Conservation (phyloP, 2,113 vertebrate genomes). For the Brachyhypopomus gauderio region DNA sequence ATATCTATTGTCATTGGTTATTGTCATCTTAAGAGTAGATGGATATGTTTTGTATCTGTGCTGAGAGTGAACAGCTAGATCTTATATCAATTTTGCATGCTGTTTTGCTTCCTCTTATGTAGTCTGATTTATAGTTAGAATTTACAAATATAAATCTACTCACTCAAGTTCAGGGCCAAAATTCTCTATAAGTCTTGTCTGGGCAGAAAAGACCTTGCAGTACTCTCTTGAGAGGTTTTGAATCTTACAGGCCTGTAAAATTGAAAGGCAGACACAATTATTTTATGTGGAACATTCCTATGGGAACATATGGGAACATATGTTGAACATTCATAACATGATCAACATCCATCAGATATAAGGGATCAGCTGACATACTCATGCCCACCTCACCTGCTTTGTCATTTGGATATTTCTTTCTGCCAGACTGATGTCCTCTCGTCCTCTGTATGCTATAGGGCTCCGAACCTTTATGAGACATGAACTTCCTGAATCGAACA, state of each 20-base stretch:
- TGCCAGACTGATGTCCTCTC: slow-evolving; percentile 82
- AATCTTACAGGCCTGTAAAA: slow-evolving; percentile 87
- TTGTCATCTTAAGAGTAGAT: not conserved
- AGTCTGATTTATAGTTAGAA: not conserved
- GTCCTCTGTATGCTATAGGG: slow-evolving; percentile 87
- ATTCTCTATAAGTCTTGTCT: slow-evolving; percentile 79
- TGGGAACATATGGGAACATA: no score
- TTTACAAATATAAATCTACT: slow-evolving; percentile 62
- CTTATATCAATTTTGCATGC: no score
- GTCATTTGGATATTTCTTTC: slow-evolving; percentile 90
- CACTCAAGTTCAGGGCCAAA: slow-evolving; percentile 89
- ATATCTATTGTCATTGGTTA: not conserved
- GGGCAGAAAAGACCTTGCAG: slow-evolving; percentile 93
- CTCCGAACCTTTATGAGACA: slow-evolving; percentile 90
- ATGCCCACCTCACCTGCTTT: slow-evolving; percentile 80
- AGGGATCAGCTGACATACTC: no score
- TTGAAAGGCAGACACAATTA: not conserved
- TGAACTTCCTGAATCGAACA: slow-evolving; percentile 88
- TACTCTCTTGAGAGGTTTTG: slow-evolving; percentile 94
- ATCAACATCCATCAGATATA: not conserved
- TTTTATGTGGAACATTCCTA: not conserved
- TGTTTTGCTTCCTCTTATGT: no score
- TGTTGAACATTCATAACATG: not conserved
- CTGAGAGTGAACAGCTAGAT: no score
- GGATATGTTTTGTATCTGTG: not conserved